A percentile compares a stretch with the other conserved stretches of the same genome.
Evolutionary conservation across 2,113 vertebrate species (phyloP).

Genomic region (Oncorhynchus kisutch): DNA sequence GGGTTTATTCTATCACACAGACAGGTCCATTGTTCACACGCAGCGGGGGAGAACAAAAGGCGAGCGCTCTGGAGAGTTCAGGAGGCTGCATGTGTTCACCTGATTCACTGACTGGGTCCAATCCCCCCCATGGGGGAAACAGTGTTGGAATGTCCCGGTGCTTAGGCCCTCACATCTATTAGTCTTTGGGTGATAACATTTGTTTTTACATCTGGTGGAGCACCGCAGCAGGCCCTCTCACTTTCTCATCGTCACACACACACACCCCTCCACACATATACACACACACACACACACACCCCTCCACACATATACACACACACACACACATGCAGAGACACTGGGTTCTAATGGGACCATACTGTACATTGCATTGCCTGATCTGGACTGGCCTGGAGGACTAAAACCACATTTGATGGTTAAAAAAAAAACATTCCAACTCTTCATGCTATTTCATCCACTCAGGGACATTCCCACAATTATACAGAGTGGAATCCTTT

Average conservation of each 20-base stretch:
- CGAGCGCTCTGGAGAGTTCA: constrained; percentile 45
- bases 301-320: neutral
- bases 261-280: neutral
- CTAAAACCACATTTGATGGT: neutral
- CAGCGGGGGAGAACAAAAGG: constrained; percentile 45
- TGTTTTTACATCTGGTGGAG: constrained; percentile 52
- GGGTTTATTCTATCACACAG: constrained; percentile 47
- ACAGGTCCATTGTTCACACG: constrained; percentile 54
- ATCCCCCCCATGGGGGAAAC: constrained; percentile 31
- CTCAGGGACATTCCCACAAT: neutral
- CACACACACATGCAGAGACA: neutral
- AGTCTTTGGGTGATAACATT: constrained; percentile 58
- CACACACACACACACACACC: neutral
- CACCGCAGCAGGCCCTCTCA: constrained; percentile 2
- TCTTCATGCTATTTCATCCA: too few relatives aligned
- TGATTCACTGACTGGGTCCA: constrained; percentile 51
- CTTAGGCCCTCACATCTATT: constrained; percentile 44
- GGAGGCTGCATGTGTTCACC: constrained; percentile 45
- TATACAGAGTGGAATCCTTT: neutral
- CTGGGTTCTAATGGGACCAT: neutral
- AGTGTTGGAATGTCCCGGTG: constrained; percentile 27
- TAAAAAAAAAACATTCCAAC: neutral
- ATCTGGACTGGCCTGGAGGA: neutral
- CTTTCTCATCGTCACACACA: constrained; percentile 32
- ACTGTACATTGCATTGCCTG: neutral